A percentile compares a stretch with the other conserved stretches of the same genome.
Evolutionary conservation across 1,140 invertebrate genomes (phyloP).

Genomic region (Phymastichus coffea): DNA sequence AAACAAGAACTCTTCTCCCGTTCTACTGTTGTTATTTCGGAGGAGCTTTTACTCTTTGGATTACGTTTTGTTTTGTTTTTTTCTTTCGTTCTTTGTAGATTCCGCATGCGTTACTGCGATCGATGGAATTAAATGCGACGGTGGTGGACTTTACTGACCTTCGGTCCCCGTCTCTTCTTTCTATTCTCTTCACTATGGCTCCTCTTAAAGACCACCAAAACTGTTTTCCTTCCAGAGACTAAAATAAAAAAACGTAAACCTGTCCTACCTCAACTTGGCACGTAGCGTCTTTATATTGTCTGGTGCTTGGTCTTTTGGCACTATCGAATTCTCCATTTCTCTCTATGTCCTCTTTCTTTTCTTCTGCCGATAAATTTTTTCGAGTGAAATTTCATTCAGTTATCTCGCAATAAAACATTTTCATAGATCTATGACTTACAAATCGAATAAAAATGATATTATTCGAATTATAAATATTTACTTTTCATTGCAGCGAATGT

Average conservation of each 20-base stretch:
- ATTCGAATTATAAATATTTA: too few relatives aligned
- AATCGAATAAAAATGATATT: too few relatives aligned
- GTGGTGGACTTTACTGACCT: conserved; percentile 46
- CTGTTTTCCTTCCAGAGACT: conserved; percentile 29
- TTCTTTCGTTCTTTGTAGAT: conserved; percentile 52
- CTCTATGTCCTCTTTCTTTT: neutral
- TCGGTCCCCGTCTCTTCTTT: conserved; percentile 3
- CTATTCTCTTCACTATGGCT: conserved; percentile 10
- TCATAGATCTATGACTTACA: too few relatives aligned
- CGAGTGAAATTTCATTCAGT: conserved; percentile 19
- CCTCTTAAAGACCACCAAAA: neutral
- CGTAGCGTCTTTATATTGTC: conserved; percentile 38
- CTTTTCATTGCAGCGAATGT: too few relatives aligned
- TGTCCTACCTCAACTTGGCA: conserved; percentile 35
- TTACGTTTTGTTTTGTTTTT: conserved; percentile 28
- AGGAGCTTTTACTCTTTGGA: conserved; percentile 19
- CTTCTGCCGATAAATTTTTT: conserved; percentile 12
- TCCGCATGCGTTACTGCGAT: conserved; percentile 57
- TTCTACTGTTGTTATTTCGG: conserved; percentile 6
- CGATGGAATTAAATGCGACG: conserved; percentile 56
- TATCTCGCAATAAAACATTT: too few relatives aligned
- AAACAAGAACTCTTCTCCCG: conserved; percentile 4
- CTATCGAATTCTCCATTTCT: conserved; percentile 17
- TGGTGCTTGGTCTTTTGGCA: conserved; percentile 41
- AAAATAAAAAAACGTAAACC: conserved; percentile 12